Evolutionary conservation across 2,888 invertebrate species (phyloP), one percentile per base, ranked within the genome.

Genomic region (Acronicta leporina): DNA sequence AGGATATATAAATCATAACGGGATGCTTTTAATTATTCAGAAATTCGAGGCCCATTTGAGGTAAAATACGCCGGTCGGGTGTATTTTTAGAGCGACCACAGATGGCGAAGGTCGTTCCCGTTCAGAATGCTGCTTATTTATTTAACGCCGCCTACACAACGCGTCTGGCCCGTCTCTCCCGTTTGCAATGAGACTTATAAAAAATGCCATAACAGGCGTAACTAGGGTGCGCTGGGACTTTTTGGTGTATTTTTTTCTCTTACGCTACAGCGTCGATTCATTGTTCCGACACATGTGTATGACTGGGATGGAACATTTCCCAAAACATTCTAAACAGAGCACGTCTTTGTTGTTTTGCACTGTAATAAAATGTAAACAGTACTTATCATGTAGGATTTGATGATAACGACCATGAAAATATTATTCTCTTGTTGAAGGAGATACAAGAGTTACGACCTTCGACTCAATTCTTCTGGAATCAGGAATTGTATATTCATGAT

Each of bases 71-170:
- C 63, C 59, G 72, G 77, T 77, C 77, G 68, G 80, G 82, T 84
- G 87, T 92, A 92, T 91, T 90, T 91, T 88, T 85, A 87, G 87
- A 86, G 74, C 84, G 84, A 84, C 85, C 89, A 79, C 92, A 92
- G 90, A 90, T 90, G 92, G 87, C 79, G 87, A 90, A 91, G 91
- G 92, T 87, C 89, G 87, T 80, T 83, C 82, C 84, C 77, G 85
- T 78, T 83, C 87, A 83, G 86, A 86, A 82, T 82, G 81, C 83
- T 86, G 85, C 87, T 90, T 90, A 91, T 89, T 91, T 92, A 91
- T 92, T 91, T 87, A 92, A 84, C 83, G 76, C 77, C 65, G 84
- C 84, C 86, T 85, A 84, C 87, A 82, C 84, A 84, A 74, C 79
- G 83, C 76, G 83, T 78, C 79, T 72, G n/a, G 80, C 70, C 67